Conservation (phyloP, 2,113 vertebrate species). For the Oryctolagus cuniculus region mOryCun1.1 NC_091433.1:72467501-72468000, state of each 20-base stretch:
- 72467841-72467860: not conserved
- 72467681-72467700: not conserved
- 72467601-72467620: not conserved
- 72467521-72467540: no score
- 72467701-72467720: not conserved
- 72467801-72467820: not conserved
- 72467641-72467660: not conserved
- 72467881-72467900: not conserved
- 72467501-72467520: not conserved
- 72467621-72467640: not conserved
- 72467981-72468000: not conserved
- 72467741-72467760: not conserved
- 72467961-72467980: not conserved
- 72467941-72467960: not conserved
- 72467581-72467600: not conserved
- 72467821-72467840: not conserved
- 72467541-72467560: no score
- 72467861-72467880: not conserved
- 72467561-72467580: not conserved
- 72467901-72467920: not conserved
- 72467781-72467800: not conserved
- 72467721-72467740: not conserved
- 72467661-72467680: not conserved
- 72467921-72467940: not conserved
- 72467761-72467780: not conserved